Evolutionary conservation across 2,797 vertebrate genomes (phyloP), one percentile per base, ranked within the genome.

Genomic region (Acanthurus tractus): DNA sequence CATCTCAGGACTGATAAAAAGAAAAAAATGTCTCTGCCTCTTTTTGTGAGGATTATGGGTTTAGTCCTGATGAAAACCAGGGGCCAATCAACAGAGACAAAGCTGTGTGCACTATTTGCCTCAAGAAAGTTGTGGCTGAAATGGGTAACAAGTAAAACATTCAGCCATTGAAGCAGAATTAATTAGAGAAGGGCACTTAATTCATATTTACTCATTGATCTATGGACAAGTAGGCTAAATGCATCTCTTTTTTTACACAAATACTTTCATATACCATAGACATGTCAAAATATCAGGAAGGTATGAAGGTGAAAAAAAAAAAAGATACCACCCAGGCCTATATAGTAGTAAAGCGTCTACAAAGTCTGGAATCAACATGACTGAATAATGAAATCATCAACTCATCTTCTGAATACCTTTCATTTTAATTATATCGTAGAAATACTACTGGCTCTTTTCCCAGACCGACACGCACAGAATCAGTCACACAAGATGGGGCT

Each of bases 401-500:
- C 69, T 86, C 78, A 76, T 88, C 76, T 76, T 29, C 71, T 61
- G 74, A 88, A 87, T 90, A 89, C 80, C 90, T 88, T 75, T 89
- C 77, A 80, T 80, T 89, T 90, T 87, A 92, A 94, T 92, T 86
- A 87, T 68, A 82, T 76, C 85, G 83, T 69, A 74, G 86, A 88
- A 88, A 90, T 78, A 81, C 74, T 55, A 34, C 61, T 88, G 88
- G 78, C 87, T 76, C 70, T 50, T 69, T 84, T 89, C 90, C 90
- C 92, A 89, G 85, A 89, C 55, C 70, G 69, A 56, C 81, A 84
- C 56, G 48, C 70, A 87, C 83, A 86, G 76, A 87, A 85, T 89
- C 84, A 84, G 88, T 89, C 87, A 82, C 88, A 90, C 91, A 92
- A 91, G 90, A 93, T 81, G 65, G 76, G 83, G 79, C 89, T 90